Evolutionary conservation across 2,888 invertebrate species (phyloP), one percentile per base, ranked within the genome.

Genomic region (Archips xylosteana): DNA sequence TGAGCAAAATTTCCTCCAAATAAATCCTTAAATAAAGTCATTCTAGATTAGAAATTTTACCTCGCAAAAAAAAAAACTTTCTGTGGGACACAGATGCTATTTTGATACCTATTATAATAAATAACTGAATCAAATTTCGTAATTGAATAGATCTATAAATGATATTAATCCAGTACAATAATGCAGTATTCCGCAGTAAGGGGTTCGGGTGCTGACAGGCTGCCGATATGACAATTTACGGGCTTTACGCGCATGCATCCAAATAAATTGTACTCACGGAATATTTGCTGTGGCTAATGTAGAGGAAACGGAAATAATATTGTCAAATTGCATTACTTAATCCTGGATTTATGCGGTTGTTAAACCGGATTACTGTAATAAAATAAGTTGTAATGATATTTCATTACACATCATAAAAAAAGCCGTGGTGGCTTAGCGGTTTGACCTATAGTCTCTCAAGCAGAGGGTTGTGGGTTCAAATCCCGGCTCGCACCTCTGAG

Each of bases 141-240:
- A 51, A 51, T 15, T 12, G 49, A 51, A n/a, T 54, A 13, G 15
- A 54, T 54, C 8, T 23, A 5, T 87, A 83, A 84, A 86, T 85
- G 81, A 83, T 81, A 82, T 85, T 85, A 81, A 84, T 82, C 79
- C 80, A 79, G 80, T 78, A 80, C 71, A 73, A 74, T 78, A 79
- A 81, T 77, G 78, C 78, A 79, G 80, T 82, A 84, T 83, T 82
- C 82, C 79, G 80, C 78, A 79, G 80, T 80, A 83, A 82, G 84
- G 83, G 85, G 80, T 83, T 84, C 80, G 77, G 76, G 74, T 80
- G 82, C 75, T 79, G 82, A 81, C 80, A 83, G 75, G 75, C 76
- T 79, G 77, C 81, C 81, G 81, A 86, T 84, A 83, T 78, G 74
- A 79, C 78, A 79, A 87, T 88, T 87, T 87, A 87, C 86, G 77